phyloP scores from a whole-genome alignment of 2,888 invertebrate species.

The Ichneumon xanthorius region DNA sequence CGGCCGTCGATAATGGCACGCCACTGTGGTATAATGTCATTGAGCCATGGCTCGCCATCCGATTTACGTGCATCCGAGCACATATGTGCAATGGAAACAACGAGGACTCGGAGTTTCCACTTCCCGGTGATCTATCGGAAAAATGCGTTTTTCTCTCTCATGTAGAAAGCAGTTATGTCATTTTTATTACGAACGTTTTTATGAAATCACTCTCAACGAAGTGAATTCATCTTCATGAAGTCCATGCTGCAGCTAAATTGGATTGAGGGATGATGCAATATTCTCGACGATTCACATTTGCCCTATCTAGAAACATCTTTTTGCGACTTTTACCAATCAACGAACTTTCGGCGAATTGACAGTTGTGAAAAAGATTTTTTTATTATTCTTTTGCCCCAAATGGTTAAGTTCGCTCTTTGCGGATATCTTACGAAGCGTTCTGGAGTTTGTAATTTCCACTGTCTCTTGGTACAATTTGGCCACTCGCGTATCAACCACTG shows the following conservation, averaged over 20 bases:
- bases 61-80: background rate
- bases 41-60: background rate
- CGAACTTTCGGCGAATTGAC: too few relatives aligned
- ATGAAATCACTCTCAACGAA: too few relatives aligned
- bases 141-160: background rate
- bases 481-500: background rate
- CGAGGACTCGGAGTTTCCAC: background rate
- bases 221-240: too few relatives aligned
- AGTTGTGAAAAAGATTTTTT: too few relatives aligned
- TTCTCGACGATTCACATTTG: too few relatives aligned
- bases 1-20: slow-evolving; percentile 26
- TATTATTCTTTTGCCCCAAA: background rate
- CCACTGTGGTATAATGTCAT: slow-evolving; percentile 23
- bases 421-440: background rate
- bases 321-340: too few relatives aligned
- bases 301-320: too few relatives aligned
- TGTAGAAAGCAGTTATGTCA: too few relatives aligned
- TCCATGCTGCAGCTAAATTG: too few relatives aligned
- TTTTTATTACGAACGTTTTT: too few relatives aligned
- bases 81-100: background rate
- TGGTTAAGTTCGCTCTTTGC: background rate
- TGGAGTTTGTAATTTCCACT: background rate
- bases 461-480: background rate
- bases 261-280: too few relatives aligned
- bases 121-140: background rate